A percentile compares a stretch with the other conserved stretches of the same genome.
phyloP scores from a whole-genome alignment of 2,113 vertebrate species.

The Salvelinus sp. region DNA sequence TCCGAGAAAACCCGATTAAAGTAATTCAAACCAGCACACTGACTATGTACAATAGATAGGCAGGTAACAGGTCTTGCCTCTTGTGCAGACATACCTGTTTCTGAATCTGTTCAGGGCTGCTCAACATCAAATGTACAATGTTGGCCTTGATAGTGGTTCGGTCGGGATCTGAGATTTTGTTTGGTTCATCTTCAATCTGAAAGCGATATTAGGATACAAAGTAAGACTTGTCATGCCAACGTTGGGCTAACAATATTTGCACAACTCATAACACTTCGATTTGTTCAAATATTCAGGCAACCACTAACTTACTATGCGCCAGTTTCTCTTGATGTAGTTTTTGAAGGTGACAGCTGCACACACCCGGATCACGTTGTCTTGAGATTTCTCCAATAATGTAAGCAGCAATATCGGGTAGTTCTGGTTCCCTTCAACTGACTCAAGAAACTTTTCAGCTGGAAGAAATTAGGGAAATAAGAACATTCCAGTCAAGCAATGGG shows the following conservation, averaged over 20 bases:
- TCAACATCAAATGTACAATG: conserved; percentile 97
- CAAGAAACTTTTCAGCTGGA: conserved; percentile 96
- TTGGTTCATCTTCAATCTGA: conserved; percentile 96
- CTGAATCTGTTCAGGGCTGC: conserved; percentile 97
- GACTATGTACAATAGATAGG: too few species aligned
- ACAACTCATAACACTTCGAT: not conserved
- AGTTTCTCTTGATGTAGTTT: conserved; percentile 99
- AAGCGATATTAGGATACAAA: conserved; percentile 6
- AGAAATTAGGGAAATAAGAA: conserved; percentile 28
- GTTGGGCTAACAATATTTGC: not conserved
- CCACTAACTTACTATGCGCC: conserved; percentile 88
- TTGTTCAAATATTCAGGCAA: too few species aligned
- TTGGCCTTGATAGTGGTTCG: conserved; percentile 94
- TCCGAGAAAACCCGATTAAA: not conserved
- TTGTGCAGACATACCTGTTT: conserved; percentile 83
- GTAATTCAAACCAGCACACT: too few species aligned
- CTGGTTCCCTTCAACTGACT: conserved; percentile 94
- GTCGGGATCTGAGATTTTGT: conserved; percentile 93
- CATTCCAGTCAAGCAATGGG: not conserved
- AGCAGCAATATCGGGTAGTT: conserved; percentile 93
- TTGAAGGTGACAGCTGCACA: conserved; percentile 98
- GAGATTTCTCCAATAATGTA: conserved; percentile 91
- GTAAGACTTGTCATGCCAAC: not conserved
- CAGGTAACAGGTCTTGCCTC: too few species aligned
- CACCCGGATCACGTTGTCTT: conserved; percentile 94